A percentile compares a stretch with the other conserved stretches of the same genome.
Evolutionary conservation across 1,140 invertebrate species (phyloP).

Genomic region (Samia ricini): DNA sequence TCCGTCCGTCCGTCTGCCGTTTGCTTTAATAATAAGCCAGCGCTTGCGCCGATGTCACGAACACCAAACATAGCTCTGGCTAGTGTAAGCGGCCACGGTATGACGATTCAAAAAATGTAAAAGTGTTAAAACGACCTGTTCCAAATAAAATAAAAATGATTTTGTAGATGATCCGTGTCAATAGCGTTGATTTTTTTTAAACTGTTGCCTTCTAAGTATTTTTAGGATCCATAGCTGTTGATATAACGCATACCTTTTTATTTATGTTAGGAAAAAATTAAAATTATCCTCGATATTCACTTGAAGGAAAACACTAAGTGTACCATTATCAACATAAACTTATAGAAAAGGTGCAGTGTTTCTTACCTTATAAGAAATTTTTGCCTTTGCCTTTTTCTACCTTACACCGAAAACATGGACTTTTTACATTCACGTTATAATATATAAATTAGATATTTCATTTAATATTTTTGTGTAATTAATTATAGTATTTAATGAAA

Average conservation of each 20-base stretch:
- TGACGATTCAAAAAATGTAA: conserved; percentile 32
- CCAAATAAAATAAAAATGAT: conserved; percentile 15
- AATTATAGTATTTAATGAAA: not conserved
- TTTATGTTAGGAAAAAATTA: not conserved
- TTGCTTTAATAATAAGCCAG: conserved; percentile 71
- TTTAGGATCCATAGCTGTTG: not conserved
- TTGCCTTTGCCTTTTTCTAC: too few species aligned
- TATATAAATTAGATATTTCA: not conserved
- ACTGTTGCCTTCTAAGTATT: conserved; percentile 1
- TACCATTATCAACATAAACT: too few species aligned
- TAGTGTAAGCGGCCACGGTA: conserved; percentile 24
- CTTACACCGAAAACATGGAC: not conserved
- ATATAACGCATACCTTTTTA: not conserved
- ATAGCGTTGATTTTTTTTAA: conserved; percentile 9
- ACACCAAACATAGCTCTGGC: conserved; percentile 63
- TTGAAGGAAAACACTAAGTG: too few species aligned
- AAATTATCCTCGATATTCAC: too few species aligned
- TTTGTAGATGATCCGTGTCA: conserved; percentile 18
- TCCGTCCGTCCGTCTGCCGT: conserved; percentile 53
- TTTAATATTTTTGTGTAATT: not conserved
- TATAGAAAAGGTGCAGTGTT: not conserved
- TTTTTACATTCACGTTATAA: not conserved
- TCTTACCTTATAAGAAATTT: not conserved
- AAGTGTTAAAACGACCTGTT: conserved; percentile 22
- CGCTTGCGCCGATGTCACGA: conserved; percentile 65